A percentile compares a stretch with the other conserved stretches of the same genome.
These are phyloP conservation scores for Gambelia wislizenii DNA, from an alignment of 2,797 vertebrate genomes.

Conservation along the genomic window DNA sequence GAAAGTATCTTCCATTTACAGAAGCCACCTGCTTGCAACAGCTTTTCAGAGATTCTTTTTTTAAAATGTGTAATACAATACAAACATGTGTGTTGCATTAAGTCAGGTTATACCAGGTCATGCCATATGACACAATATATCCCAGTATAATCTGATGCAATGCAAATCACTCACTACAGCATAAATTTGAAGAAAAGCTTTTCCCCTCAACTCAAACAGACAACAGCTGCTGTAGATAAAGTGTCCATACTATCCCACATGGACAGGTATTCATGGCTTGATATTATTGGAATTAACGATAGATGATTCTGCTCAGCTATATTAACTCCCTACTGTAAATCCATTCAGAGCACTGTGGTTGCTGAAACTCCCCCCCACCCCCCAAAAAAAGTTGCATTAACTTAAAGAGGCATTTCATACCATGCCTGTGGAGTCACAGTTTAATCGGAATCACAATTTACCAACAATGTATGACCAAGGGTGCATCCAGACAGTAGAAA, in stretches of 20 bases:
- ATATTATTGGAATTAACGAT: constrained; percentile 72
- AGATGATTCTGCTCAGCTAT: constrained; percentile 43
- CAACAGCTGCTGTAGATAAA: constrained; percentile 79
- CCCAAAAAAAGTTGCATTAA: not conserved
- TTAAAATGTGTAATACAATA: constrained; percentile 74
- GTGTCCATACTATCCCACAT: constrained; percentile 63
- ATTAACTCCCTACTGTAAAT: constrained; percentile 60
- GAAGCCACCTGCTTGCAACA: constrained; percentile 82
- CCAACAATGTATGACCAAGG: not conserved
- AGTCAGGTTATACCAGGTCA: constrained; percentile 83
- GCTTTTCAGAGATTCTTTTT: constrained; percentile 77
- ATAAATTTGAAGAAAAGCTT: constrained; percentile 72
- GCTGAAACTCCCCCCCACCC: not conserved
- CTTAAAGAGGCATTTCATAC: constrained; percentile 17
- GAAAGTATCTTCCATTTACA: constrained; percentile 79
- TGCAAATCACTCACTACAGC: constrained; percentile 77
- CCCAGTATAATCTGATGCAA: constrained; percentile 75
- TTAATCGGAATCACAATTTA: not conserved
- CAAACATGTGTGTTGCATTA: constrained; percentile 84
- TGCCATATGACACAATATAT: constrained; percentile 80
- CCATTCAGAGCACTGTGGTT: constrained; percentile 11
- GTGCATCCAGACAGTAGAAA: too few relatives aligned
- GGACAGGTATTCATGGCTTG: constrained; percentile 64
- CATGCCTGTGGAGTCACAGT: not conserved
- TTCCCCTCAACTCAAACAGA: constrained; percentile 59